Percentiles rank a stretch among this genome's conserved stretches.
These are phyloP conservation scores for Drosophila mayri DNA, from an alignment of 1,140 invertebrate species.

Conservation along the genomic window DNA sequence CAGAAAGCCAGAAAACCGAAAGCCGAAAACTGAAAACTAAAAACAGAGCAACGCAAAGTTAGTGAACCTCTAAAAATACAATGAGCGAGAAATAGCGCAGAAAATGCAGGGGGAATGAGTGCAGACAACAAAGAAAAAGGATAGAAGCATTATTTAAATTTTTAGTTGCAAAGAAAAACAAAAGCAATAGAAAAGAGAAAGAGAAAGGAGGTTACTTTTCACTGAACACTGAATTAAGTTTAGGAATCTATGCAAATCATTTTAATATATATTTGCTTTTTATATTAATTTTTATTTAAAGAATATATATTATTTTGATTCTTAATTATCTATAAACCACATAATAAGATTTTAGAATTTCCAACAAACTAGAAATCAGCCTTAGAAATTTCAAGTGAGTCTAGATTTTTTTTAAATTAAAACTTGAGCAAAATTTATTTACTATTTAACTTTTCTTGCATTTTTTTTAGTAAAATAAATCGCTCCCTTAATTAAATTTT, in stretches of 20 bases:
- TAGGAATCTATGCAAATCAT: not conserved
- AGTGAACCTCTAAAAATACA: slow-evolving; percentile 61
- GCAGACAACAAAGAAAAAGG: slow-evolving; percentile 1
- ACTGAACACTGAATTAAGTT: not conserved
- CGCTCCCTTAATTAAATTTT: not conserved
- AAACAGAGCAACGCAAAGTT: slow-evolving; percentile 35
- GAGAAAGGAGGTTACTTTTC: slow-evolving; percentile 35
- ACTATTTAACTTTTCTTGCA: not conserved
- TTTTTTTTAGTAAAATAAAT: not conserved
- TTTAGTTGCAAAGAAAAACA: slow-evolving; percentile 6
- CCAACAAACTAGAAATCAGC: no score
- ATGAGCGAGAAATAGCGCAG: slow-evolving; percentile 40
- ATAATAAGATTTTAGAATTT: no score
- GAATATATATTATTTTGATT: not conserved
- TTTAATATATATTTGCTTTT: not conserved
- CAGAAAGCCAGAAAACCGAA: slow-evolving; percentile 30
- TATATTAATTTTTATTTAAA: not conserved
- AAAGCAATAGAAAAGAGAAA: slow-evolving; percentile 8
- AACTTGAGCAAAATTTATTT: no score
- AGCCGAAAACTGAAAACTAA: slow-evolving; percentile 1
- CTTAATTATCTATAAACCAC: not conserved
- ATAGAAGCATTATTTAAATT: slow-evolving; percentile 27
- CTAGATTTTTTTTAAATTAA: no score
- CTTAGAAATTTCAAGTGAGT: no score
- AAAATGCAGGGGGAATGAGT: slow-evolving; percentile 37